Evolutionary conservation across 2,888 invertebrate species (phyloP).

Genomic region (Minunthozetes semirufus): DNA sequence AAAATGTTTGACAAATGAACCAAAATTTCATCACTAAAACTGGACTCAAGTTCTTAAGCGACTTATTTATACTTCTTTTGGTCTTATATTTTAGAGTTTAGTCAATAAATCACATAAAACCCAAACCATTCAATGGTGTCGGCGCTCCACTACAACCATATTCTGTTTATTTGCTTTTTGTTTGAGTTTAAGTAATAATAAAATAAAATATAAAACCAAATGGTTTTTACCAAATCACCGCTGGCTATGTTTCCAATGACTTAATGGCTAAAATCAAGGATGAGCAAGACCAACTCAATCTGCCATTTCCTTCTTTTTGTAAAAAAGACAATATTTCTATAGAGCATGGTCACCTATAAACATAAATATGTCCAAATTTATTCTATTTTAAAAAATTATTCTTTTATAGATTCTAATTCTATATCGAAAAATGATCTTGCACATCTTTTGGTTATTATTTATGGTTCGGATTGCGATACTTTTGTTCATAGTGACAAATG

Average conservation of each 20-base stretch:
- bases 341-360: too few relatives aligned
- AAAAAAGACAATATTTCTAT: too few relatives aligned
- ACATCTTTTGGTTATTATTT: too few relatives aligned
- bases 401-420: too few relatives aligned
- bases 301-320: too few relatives aligned
- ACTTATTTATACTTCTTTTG: neutral
- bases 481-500: too few relatives aligned
- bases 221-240: neutral
- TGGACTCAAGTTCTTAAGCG: neutral
- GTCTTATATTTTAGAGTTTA: neutral
- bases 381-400: too few relatives aligned
- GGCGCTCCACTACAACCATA: neutral
- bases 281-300: too few relatives aligned
- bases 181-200: neutral
- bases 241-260: neutral
- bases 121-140: neutral
- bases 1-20: slow-evolving; percentile 5
- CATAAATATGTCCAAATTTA: too few relatives aligned
- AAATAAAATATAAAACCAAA: neutral
- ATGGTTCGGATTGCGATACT: too few relatives aligned
- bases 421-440: too few relatives aligned
- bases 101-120: neutral
- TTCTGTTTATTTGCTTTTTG: slow-evolving; percentile 1
- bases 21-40: neutral
- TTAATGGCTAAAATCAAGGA: neutral